Conservation (phyloP, 2,888 invertebrate species). For the Polyploca ridens region DNA sequence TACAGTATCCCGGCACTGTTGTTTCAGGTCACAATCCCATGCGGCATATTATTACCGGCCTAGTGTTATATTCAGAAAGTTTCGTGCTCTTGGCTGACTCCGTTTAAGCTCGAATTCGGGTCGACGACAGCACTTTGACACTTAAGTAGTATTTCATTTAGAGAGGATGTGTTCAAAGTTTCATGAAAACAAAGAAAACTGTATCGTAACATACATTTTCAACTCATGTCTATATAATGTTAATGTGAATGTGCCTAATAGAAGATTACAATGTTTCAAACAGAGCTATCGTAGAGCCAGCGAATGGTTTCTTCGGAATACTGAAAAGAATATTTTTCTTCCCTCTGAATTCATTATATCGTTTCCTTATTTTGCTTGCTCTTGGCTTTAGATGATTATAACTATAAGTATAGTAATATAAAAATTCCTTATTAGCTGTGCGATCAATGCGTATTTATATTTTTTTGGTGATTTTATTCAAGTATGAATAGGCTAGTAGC, state of each 20-base stretch:
- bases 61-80: conserved; percentile 42
- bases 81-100: conserved; percentile 32
- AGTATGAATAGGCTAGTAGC: too few species aligned
- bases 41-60: conserved; percentile 44
- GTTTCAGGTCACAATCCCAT: conserved; percentile 47
- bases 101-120: conserved; percentile 37
- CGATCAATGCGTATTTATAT: too few species aligned
- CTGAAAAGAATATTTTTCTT: too few species aligned
- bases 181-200: neutral
- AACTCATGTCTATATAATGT: neutral
- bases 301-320: too few species aligned
- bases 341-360: too few species aligned
- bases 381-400: too few species aligned
- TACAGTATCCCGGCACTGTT: conserved; percentile 38
- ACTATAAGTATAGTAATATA: too few species aligned
- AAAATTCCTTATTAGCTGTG: too few species aligned
- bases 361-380: too few species aligned
- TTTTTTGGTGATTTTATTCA: too few species aligned
- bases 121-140: conserved; percentile 34
- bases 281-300: too few species aligned
- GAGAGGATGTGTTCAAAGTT: neutral
- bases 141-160: conserved; percentile 30
- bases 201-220: neutral
- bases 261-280: too few species aligned
- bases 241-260: neutral